phyloP scores from a whole-genome alignment of 2,113 vertebrate species.

The Lepisosteus oculatus region DNA sequence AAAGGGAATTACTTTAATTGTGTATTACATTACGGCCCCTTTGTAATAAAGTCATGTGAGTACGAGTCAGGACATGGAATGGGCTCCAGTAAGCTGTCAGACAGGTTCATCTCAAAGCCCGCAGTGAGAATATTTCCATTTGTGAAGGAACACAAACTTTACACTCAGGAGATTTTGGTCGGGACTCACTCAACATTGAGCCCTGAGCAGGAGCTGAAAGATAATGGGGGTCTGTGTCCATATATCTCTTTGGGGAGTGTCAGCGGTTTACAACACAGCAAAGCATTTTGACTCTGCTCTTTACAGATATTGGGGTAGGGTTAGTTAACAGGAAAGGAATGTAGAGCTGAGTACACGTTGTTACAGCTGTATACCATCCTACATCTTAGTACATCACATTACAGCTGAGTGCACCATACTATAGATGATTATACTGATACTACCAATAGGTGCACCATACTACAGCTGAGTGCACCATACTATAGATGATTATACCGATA shows the following conservation, averaged over 20 bases:
- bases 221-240: neutral
- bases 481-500: no score
- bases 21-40: neutral
- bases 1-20: neutral
- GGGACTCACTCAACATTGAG: neutral
- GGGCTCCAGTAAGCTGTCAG: slow-evolving; percentile 15
- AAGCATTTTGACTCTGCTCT: neutral
- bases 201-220: neutral
- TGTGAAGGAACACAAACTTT: neutral
- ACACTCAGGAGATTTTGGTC: neutral
- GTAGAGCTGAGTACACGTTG: neutral
- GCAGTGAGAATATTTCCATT: neutral
- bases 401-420: no score
- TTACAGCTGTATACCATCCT: no score
- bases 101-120: slow-evolving; percentile 12
- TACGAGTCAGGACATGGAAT: slow-evolving; percentile 15
- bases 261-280: no score
- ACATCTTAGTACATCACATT: no score
- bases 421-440: no score
- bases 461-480: no score
- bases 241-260: neutral
- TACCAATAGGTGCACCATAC: no score
- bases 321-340: neutral
- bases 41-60: neutral
- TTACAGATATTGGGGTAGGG: neutral